A percentile compares a stretch with the other conserved stretches of the same genome.
Conservation (phyloP, 2,797 vertebrate species). For the Pogoniulus pusillus region DNA sequence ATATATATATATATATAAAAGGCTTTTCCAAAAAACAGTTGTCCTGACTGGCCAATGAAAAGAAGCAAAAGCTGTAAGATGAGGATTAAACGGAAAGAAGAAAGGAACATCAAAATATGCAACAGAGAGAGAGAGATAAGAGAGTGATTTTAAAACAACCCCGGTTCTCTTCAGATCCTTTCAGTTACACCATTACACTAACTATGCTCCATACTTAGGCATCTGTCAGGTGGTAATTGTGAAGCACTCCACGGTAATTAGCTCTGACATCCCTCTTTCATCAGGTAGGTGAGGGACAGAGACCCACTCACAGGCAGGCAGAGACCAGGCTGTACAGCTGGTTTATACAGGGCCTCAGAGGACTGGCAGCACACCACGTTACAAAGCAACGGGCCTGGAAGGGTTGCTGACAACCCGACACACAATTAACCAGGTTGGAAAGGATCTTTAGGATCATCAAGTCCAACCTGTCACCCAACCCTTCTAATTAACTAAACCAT, state of each 20-base stretch:
- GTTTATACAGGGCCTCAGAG: not conserved
- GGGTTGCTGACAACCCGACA: not conserved
- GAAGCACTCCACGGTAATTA: slow-evolving; percentile 6
- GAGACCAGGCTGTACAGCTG: not conserved
- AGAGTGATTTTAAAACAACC: slow-evolving; percentile 22
- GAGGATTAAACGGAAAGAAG: slow-evolving; percentile 37
- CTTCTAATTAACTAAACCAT: too few relatives aligned
- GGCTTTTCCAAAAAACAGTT: slow-evolving; percentile 13
- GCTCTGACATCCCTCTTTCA: not conserved
- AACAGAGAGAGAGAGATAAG: not conserved
- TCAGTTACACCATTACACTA: not conserved
- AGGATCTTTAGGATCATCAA: too few relatives aligned
- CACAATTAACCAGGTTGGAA: too few relatives aligned
- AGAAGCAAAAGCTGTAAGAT: slow-evolving; percentile 36
- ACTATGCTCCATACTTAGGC: not conserved
- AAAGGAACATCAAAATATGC: not conserved
- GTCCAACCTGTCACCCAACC: too few relatives aligned
- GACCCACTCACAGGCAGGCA: not conserved
- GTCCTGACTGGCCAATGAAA: slow-evolving; percentile 30
- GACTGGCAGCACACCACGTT: not conserved
- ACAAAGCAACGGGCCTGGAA: not conserved
- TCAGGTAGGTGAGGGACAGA: not conserved
- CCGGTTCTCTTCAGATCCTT: not conserved
- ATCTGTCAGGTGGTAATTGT: slow-evolving; percentile 2
- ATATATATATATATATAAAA: slow-evolving; percentile 8